These are phyloP conservation scores for Rhinolophus ferrumequinum DNA, from an alignment of 2,113 vertebrate species.

Conservation along the genomic window DNA sequence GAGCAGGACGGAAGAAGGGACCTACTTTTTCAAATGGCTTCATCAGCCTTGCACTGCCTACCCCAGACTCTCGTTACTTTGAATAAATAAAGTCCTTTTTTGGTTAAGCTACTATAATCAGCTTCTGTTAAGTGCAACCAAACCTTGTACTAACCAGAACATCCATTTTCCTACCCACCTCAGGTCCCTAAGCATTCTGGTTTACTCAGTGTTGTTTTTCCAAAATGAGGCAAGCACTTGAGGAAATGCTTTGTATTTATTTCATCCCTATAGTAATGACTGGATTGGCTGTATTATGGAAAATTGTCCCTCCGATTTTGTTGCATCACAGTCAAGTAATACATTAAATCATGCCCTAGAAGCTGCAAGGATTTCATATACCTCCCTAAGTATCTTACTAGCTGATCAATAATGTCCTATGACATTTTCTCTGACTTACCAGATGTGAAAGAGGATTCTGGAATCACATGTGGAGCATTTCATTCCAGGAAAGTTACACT, in stretches of 20 bases:
- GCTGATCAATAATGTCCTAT: background rate
- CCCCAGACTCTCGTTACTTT: background rate
- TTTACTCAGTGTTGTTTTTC: background rate
- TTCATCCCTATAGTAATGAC: background rate
- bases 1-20: background rate
- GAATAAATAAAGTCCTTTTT: background rate
- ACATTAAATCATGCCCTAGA: background rate
- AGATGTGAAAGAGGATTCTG: background rate
- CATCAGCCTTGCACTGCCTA: background rate
- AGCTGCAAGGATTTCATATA: background rate
- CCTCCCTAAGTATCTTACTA: background rate
- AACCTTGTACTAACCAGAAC: background rate
- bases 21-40: background rate
- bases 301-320: background rate
- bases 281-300: background rate
- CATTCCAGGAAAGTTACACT: background rate
- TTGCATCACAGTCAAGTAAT: background rate
- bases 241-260: background rate
- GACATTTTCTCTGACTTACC: slow-evolving; percentile 5
- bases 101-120: background rate
- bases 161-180: background rate
- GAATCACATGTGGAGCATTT: background rate
- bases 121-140: background rate
- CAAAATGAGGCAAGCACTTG: background rate
- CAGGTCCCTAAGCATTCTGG: background rate